Percentiles rank a stretch among this genome's conserved stretches.
Conservation (phyloP, 2,888 invertebrate genomes). For the Ctenicera cuprea region DNA sequence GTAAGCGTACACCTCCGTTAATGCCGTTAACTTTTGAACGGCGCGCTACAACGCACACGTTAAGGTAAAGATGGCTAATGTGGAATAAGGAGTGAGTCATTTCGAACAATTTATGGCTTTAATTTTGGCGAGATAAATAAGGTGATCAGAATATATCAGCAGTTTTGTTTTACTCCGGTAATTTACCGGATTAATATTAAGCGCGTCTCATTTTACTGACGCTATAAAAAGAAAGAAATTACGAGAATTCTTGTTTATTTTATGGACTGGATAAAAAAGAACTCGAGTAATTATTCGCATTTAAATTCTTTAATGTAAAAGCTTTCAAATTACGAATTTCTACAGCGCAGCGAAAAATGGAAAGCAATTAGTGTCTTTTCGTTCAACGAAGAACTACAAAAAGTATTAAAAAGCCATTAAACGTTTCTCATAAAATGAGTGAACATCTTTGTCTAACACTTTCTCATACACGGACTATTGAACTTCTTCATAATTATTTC, state of each 20-base stretch:
- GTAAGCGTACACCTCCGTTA: constrained; percentile 47
- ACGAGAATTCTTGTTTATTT: constrained; percentile 49
- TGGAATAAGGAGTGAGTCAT: constrained; percentile 51
- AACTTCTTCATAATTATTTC: no score
- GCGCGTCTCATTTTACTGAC: constrained; percentile 36
- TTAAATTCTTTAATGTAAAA: constrained; percentile 51
- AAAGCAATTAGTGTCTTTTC: constrained; percentile 49
- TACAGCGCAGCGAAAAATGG: constrained; percentile 45
- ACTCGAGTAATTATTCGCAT: constrained; percentile 49
- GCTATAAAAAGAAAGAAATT: constrained; percentile 43
- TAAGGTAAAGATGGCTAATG: constrained; percentile 49
- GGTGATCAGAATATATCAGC: constrained; percentile 51
- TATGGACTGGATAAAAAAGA: constrained; percentile 46
- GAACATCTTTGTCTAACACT: no score
- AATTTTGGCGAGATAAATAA: constrained; percentile 51
- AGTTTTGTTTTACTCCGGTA: constrained; percentile 47
- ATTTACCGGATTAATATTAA: constrained; percentile 53
- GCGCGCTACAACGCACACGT: constrained; percentile 43
- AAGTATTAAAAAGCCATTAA: constrained; percentile 51
- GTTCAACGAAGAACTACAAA: constrained; percentile 44
- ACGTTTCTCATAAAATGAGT: constrained; percentile 13
- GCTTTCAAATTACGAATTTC: constrained; percentile 49
- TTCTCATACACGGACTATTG: no score
- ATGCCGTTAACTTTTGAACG: constrained; percentile 49
- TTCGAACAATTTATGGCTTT: constrained; percentile 53